phyloP scores from a whole-genome alignment of 2,113 vertebrate genomes.

The Pachypanchax playfairii region DNA sequence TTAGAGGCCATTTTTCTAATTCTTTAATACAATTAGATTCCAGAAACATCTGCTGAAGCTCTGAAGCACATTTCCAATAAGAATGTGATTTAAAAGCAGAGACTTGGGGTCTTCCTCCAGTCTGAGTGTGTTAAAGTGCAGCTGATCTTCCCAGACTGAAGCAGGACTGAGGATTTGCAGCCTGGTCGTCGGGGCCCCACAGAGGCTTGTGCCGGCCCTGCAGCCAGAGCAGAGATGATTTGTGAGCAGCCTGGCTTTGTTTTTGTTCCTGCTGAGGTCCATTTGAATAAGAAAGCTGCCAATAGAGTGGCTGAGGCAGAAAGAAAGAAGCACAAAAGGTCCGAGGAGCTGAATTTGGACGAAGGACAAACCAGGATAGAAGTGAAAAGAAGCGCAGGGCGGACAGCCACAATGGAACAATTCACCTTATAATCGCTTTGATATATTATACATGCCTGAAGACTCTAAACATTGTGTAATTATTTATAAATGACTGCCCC shows the following conservation, averaged over 20 bases:
- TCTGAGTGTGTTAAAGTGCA: neutral
- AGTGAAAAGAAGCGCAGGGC: conserved; percentile 90
- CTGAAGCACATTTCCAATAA: neutral
- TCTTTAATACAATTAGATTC: too few relatives aligned
- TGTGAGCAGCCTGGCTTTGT: conserved; percentile 82
- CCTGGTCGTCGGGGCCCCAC: conserved; percentile 22
- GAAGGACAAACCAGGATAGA: conserved; percentile 92
- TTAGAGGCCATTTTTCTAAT: too few relatives aligned
- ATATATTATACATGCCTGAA: conserved; percentile 99
- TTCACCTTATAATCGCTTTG: conserved; percentile 99
- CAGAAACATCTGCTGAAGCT: too few relatives aligned
- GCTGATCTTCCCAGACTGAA: conserved; percentile 11
- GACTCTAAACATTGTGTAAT: conserved; percentile 99
- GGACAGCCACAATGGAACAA: conserved; percentile 95
- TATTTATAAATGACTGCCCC: conserved; percentile 99
- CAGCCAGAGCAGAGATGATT: conserved; percentile 44
- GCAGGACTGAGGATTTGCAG: conserved; percentile 21
- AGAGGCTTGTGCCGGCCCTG: conserved; percentile 48
- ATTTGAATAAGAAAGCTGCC: conserved; percentile 98
- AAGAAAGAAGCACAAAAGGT: conserved; percentile 97
- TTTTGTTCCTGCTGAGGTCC: conserved; percentile 91
- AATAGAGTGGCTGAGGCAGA: conserved; percentile 95
- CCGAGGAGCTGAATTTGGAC: conserved; percentile 94
- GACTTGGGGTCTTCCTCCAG: neutral
- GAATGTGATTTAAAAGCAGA: conserved; percentile 4